Base-by-base conservation (phyloP, 2,888 invertebrate genomes). In the Abrostola triplasia region DNA sequence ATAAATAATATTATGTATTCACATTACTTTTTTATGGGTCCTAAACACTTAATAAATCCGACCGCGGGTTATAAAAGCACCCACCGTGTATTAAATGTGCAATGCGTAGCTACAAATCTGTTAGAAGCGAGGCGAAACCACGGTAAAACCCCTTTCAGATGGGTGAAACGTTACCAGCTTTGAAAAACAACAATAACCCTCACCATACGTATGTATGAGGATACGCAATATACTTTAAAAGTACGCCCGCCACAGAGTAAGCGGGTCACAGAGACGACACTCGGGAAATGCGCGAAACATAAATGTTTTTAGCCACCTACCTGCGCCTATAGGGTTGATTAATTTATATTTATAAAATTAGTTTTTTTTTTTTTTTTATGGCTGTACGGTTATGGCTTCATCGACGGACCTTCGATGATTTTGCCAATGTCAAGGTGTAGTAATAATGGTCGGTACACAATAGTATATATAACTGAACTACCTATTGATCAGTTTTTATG, bases 161-260 rank as follows among this genome's bases (percentile, higher is more conserved):
- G 56, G 77, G 84, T 75, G 84, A 88, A 89, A 86, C 84, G 83
- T 85, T 84, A 84, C 86, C 80, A 86, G 89, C 92, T 92, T 93
- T 92, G 90, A 89, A 90, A 91, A 93, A 93, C 92, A 94, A 94
- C 93, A 94, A 94, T 94, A 91, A 90, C 88, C 87, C 90, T 82
- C 86, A 81, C 82, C 84, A 85, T 88, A 90, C 87, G 89, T 88
- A 89, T 89, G 90, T 90, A 89, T 88, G 88, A 88, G 88, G 86
- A 90, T 90, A 89, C 89, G 91, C 89, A 93, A 92, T 94, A 92
- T 90, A 91, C 92, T 90, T 90, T 87, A 88, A 87, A 90, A 89
- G 90, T 89, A 88, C 88, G 81, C 75, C 76, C 54, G 67, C 61
- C 78, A 70, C 73, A 91, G 91, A 91, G 68, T 66, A 76, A 37